These are phyloP conservation scores for Agrypnia vestita DNA, from an alignment of 1,140 invertebrate genomes.

Conservation along the genomic window DNA sequence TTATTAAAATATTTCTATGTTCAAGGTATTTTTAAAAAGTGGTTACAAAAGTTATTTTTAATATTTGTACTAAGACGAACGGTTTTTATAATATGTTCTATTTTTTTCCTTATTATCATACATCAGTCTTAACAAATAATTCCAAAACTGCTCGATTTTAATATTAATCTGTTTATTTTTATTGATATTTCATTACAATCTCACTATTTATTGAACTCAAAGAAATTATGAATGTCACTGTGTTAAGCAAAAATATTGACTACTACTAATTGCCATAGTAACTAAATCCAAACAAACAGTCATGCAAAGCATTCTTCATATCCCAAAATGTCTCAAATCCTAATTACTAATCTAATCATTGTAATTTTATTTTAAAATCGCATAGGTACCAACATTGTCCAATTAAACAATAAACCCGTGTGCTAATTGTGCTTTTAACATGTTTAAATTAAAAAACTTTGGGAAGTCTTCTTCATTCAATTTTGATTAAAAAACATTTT, in stretches of 20 bases:
- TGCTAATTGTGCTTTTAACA: too few relatives aligned
- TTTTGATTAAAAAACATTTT: too few relatives aligned
- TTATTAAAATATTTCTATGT: background rate
- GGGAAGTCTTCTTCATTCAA: too few relatives aligned
- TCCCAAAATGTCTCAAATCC: background rate
- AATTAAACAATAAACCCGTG: too few relatives aligned
- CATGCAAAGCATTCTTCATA: conserved; percentile 7
- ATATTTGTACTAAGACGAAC: too few relatives aligned
- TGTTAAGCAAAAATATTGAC: conserved; percentile 32
- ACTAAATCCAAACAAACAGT: conserved; percentile 27
- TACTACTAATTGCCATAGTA: conserved; percentile 14
- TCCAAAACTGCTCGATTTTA: background rate
- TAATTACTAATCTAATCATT: background rate
- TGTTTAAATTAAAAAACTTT: too few relatives aligned
- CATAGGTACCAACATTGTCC: too few relatives aligned
- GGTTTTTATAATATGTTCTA: background rate
- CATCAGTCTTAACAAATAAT: background rate
- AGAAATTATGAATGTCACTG: conserved; percentile 20
- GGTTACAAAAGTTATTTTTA: too few relatives aligned
- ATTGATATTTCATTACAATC: background rate
- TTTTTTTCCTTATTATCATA: background rate
- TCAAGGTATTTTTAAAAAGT: too few relatives aligned
- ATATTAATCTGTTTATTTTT: background rate
- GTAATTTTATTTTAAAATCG: background rate
- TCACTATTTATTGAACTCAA: background rate